Evolutionary conservation across 2,888 invertebrate genomes (phyloP).

Genomic region (Euproctis similis): DNA sequence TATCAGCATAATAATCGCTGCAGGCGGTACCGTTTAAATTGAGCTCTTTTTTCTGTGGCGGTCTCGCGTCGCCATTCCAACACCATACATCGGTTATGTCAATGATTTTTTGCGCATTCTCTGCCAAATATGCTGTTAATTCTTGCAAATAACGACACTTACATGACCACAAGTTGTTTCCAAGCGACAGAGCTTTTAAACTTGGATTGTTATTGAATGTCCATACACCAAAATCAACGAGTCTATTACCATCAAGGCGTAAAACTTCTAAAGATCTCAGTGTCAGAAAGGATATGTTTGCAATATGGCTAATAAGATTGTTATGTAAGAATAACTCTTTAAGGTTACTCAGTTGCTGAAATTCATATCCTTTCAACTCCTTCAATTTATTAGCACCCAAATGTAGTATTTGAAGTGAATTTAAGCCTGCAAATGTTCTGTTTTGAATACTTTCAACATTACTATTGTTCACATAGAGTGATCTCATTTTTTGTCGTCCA

Average conservation of each 20-base stretch:
- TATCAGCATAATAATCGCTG: conserved; percentile 90
- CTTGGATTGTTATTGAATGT: conserved; percentile 81
- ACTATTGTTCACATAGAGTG: conserved; percentile 89
- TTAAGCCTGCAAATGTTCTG: conserved; percentile 91
- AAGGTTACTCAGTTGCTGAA: conserved; percentile 85
- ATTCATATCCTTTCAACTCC: conserved; percentile 88
- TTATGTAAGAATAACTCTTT: conserved; percentile 91
- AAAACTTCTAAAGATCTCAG: conserved; percentile 86
- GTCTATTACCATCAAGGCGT: conserved; percentile 88
- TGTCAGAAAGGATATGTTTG: conserved; percentile 86
- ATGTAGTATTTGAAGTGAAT: conserved; percentile 85
- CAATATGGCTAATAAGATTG: conserved; percentile 86
- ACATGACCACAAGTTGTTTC: conserved; percentile 92
- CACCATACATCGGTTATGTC: conserved; percentile 88
- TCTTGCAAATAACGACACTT: conserved; percentile 92
- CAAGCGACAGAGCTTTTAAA: conserved; percentile 84
- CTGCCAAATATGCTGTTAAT: conserved; percentile 86
- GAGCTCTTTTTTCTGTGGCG: conserved; percentile 85
- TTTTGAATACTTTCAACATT: conserved; percentile 90
- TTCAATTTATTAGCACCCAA: conserved; percentile 89
- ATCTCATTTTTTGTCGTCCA: conserved; percentile 91
- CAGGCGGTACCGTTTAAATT: conserved; percentile 91
- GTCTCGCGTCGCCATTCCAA: conserved; percentile 83
- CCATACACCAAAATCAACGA: conserved; percentile 88
- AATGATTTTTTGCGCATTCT: conserved; percentile 86